Evolutionary conservation across 2,888 invertebrate genomes (phyloP).

Genomic region (Artemia sinica): DNA sequence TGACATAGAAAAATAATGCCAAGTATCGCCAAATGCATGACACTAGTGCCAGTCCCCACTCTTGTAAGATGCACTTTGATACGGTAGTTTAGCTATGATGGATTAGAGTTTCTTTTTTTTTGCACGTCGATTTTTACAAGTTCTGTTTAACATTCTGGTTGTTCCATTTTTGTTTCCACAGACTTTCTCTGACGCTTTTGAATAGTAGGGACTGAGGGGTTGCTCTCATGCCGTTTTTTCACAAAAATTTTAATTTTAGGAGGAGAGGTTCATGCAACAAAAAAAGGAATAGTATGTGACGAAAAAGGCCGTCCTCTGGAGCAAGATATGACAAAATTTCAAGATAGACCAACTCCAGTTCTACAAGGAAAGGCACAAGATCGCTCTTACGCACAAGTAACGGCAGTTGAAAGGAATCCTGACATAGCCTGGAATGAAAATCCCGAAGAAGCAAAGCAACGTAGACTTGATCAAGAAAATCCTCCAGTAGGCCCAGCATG

Average conservation of each 20-base stretch:
- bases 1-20: too few relatives aligned
- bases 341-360: background rate
- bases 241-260: background rate
- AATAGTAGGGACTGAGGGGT: too few relatives aligned
- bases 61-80: too few relatives aligned
- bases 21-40: too few relatives aligned
- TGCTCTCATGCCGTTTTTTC: background rate
- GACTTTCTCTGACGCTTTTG: too few relatives aligned
- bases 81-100: too few relatives aligned
- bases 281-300: background rate
- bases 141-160: too few relatives aligned
- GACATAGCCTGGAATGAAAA: background rate
- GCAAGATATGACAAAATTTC: background rate
- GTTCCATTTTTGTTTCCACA: too few relatives aligned
- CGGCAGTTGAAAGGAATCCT: background rate
- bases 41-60: too few relatives aligned
- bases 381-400: background rate
- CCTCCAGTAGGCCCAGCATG: background rate
- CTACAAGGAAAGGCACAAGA: background rate
- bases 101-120: too few relatives aligned
- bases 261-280: background rate
- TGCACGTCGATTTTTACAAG: too few relatives aligned
- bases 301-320: slow-evolving; percentile 4
- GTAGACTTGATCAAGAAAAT: background rate
- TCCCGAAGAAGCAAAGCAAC: slow-evolving; percentile 2